Percentiles rank a stretch among this genome's conserved stretches.
These are phyloP conservation scores for Leptopterna dolabrata DNA, from an alignment of 2,888 invertebrate genomes.

Conservation along the genomic window DNA sequence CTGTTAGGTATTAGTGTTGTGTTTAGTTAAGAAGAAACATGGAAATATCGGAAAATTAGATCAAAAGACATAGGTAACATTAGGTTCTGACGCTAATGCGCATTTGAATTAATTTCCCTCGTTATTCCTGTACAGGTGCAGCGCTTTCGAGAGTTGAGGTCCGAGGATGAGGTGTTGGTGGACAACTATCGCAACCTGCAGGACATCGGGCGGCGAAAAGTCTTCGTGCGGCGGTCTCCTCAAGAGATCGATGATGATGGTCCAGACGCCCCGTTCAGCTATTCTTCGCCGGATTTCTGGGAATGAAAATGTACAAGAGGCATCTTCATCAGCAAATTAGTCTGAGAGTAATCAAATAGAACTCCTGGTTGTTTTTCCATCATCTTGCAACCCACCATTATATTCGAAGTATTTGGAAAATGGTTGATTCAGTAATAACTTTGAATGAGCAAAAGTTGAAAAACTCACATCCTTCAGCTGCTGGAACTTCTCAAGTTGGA, in stretches of 20 bases:
- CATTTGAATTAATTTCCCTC: not conserved
- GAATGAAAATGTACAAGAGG: not conserved
- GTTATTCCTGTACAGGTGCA: constrained; percentile 69
- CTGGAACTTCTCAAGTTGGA: too few relatives aligned
- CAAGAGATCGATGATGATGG: constrained; percentile 47
- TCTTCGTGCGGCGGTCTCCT: constrained; percentile 71
- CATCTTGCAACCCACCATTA: too few relatives aligned
- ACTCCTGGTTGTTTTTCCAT: too few relatives aligned
- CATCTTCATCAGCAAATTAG: not conserved
- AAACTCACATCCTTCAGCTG: too few relatives aligned
- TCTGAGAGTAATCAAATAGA: not conserved
- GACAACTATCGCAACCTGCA: constrained; percentile 79
- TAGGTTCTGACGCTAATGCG: too few relatives aligned
- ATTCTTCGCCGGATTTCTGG: constrained; percentile 43
- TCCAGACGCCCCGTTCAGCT: constrained; percentile 8
- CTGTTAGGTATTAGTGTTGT: too few relatives aligned
- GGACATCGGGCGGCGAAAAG: constrained; percentile 75
- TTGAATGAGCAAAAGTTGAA: too few relatives aligned
- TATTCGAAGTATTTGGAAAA: too few relatives aligned
- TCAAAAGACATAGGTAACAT: not conserved
- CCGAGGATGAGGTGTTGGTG: constrained; percentile 73
- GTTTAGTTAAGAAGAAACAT: not conserved
- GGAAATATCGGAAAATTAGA: not conserved
- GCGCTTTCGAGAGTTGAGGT: constrained; percentile 75
- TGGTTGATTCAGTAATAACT: too few relatives aligned